Conservation (phyloP, 2,888 invertebrate species). For the Helleia helle region DNA sequence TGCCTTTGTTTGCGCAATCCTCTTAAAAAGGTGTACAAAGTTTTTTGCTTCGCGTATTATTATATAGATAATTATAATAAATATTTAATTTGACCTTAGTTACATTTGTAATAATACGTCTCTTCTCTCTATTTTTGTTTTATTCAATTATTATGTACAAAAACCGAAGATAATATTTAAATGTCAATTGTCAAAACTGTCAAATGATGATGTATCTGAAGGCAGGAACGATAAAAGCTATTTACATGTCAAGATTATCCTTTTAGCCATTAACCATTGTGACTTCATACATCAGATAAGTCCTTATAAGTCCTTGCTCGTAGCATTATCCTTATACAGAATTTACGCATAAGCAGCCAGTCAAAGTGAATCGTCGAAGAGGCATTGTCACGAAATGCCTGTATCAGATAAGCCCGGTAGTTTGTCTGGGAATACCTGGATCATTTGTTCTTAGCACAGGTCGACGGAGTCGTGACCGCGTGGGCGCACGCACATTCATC, state of each 20-base stretch:
- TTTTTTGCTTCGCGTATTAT: no score
- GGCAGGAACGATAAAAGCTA: no score
- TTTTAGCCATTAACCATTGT: background rate
- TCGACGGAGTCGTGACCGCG: conserved; percentile 49
- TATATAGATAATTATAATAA: no score
- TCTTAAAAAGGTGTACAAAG: no score
- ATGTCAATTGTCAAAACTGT: no score
- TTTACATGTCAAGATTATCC: background rate
- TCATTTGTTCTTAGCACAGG: conserved; percentile 55
- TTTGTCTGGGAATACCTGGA: conserved; percentile 54
- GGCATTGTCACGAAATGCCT: conserved; percentile 56
- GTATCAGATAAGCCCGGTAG: conserved; percentile 67
- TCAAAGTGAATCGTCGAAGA: conserved; percentile 29
- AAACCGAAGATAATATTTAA: no score
- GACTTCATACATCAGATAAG: conserved; percentile 3
- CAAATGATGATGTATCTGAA: no score
- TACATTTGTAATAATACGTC: no score
- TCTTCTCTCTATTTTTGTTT: no score
- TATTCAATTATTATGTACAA: no score
- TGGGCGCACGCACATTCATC: conserved; percentile 35
- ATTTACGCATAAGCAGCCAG: conserved; percentile 1
- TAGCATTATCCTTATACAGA: background rate
- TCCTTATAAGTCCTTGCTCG: background rate
- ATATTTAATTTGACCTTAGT: no score
- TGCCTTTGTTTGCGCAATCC: no score